phyloP scores from a whole-genome alignment of 2,888 invertebrate genomes.

The Helleia helle region DNA sequence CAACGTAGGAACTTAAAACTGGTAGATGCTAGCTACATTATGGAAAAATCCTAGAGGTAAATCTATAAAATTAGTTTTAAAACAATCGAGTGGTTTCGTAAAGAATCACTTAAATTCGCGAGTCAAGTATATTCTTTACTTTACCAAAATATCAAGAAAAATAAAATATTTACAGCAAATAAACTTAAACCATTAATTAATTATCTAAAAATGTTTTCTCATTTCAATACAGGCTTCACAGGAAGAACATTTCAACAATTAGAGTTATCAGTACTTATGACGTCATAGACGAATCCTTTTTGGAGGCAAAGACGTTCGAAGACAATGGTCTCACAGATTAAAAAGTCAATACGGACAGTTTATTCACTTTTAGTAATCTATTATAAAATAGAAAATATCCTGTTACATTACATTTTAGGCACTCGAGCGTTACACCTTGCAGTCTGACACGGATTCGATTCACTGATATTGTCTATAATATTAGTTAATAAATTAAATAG shows the following conservation, averaged over 20 bases:
- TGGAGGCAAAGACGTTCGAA: not conserved
- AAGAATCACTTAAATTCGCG: constrained; percentile 43
- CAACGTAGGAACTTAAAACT: constrained; percentile 6
- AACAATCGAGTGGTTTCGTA: constrained; percentile 22
- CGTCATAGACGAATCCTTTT: too few species aligned
- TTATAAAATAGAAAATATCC: constrained; percentile 10
- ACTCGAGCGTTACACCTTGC: constrained; percentile 14
- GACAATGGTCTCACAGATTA: not conserved
- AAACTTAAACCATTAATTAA: constrained; percentile 14
- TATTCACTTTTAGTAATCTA: not conserved
- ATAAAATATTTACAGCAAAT: constrained; percentile 21
- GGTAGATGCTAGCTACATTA: not conserved
- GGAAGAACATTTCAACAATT: constrained; percentile 18
- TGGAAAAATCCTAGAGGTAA: not conserved
- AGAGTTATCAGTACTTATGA: not conserved
- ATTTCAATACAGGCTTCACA: constrained; percentile 14
- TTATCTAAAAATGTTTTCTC: constrained; percentile 8
- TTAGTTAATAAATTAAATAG: constrained; percentile 22
- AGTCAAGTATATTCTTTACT: constrained; percentile 45
- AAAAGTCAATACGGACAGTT: not conserved
- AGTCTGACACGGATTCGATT: constrained; percentile 24
- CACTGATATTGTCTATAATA: constrained; percentile 23
- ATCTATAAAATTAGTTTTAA: not conserved
- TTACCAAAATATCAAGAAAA: constrained; percentile 19
- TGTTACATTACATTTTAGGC: constrained; percentile 8